Evolutionary conservation across 1,140 invertebrate genomes (phyloP).

Genomic region (Drosophila asahinai): DNA sequence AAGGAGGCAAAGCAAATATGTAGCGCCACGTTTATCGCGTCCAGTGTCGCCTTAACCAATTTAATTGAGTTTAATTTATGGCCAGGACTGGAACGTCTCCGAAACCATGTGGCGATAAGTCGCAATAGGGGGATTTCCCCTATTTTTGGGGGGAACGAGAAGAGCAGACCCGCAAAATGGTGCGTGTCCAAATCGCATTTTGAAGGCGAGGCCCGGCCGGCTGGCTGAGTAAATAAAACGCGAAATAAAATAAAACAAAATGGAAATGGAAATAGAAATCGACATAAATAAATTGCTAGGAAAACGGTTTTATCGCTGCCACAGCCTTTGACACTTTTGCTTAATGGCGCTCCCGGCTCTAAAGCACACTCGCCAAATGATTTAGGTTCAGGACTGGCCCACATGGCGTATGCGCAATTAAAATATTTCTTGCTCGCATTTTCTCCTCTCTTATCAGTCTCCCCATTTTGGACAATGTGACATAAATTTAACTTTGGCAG

Average conservation of each 20-base stretch:
- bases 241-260: slow-evolving; percentile 66
- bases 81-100: slow-evolving; percentile 31
- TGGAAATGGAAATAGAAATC: slow-evolving; percentile 58
- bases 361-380: slow-evolving; percentile 28
- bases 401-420: slow-evolving; percentile 75
- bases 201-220: slow-evolving; percentile 42
- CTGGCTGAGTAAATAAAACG: slow-evolving; percentile 59
- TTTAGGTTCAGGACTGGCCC: slow-evolving; percentile 37
- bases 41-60: slow-evolving; percentile 35
- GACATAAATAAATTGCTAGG: slow-evolving; percentile 72
- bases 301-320: slow-evolving; percentile 69
- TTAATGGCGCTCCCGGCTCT: slow-evolving; percentile 33
- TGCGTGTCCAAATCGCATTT: slow-evolving; percentile 76
- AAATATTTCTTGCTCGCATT: slow-evolving; percentile 52
- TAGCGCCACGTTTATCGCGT: slow-evolving; percentile 43
- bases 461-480: neutral
- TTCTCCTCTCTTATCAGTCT: slow-evolving; percentile 34
- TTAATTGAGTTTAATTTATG: slow-evolving; percentile 70
- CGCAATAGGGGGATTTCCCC: neutral
- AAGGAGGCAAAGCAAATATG: slow-evolving; percentile 38
- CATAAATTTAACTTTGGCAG: slow-evolving; percentile 57
- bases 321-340: slow-evolving; percentile 76
- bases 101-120: slow-evolving; percentile 37
- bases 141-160: neutral
- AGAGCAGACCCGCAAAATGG: slow-evolving; percentile 50